These are phyloP conservation scores for Crax fasciolata DNA, from an alignment of 2,797 vertebrate species.

Conservation along the genomic window DNA sequence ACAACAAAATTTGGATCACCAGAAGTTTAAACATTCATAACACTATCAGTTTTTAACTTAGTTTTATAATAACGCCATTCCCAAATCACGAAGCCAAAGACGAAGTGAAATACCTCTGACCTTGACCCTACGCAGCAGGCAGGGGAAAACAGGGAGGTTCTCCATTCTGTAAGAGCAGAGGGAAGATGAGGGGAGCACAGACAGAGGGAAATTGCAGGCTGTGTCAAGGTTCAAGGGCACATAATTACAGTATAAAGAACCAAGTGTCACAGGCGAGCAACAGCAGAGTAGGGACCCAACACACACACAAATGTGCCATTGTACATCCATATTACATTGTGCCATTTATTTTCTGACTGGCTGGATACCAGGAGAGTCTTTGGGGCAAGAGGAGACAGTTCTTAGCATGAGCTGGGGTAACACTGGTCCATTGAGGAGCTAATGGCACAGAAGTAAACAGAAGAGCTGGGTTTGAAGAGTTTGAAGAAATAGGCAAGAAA, in stretches of 20 bases:
- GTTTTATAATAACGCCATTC: neutral
- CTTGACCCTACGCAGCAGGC: neutral
- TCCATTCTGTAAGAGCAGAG: neutral
- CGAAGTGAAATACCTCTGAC: neutral
- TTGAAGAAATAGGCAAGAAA: neutral
- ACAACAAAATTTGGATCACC: neutral
- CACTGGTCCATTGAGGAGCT: neutral
- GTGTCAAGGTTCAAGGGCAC: neutral
- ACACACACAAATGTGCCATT: neutral
- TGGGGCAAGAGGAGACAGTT: neutral
- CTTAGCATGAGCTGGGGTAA: neutral
- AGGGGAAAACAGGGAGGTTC: neutral
- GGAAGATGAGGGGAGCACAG: neutral
- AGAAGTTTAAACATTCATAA: neutral
- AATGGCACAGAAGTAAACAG: neutral
- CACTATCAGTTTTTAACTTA: neutral
- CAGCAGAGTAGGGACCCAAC: neutral
- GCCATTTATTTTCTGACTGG: neutral
- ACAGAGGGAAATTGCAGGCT: neutral
- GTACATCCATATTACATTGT: neutral
- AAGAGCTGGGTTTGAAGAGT: neutral
- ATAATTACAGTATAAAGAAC: neutral
- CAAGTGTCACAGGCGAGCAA: neutral
- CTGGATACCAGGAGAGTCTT: neutral
- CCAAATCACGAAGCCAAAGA: neutral